These are phyloP conservation scores for Halcyon senegalensis DNA, from an alignment of 2,113 vertebrate genomes.

Conservation along the genomic window DNA sequence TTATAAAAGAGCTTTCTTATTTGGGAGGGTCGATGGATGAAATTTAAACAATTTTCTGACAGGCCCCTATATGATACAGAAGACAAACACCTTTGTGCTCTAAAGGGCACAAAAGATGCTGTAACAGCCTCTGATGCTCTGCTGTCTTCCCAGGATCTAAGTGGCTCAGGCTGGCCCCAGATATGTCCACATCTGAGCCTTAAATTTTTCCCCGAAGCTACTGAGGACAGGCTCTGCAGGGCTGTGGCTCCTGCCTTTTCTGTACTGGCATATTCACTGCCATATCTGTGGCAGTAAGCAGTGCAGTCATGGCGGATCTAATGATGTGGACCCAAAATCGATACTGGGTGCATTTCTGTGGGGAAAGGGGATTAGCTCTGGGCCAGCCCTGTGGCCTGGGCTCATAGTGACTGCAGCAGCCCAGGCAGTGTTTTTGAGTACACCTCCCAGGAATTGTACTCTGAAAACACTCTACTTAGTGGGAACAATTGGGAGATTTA, in stretches of 20 bases:
- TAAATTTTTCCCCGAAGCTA: neutral
- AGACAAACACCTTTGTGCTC: neutral
- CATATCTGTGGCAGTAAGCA: neutral
- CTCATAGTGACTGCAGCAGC: neutral
- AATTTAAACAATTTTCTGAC: neutral
- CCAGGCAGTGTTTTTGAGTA: neutral
- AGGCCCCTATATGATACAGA: neutral
- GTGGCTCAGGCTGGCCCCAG: neutral
- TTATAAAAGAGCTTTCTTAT: neutral
- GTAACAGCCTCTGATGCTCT: neutral
- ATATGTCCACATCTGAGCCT: neutral
- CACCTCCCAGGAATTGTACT: neutral
- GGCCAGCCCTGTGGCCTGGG: neutral
- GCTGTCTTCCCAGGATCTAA: neutral
- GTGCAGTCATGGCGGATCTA: fast-evolving
- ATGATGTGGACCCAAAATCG: neutral
- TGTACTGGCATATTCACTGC: too few species aligned
- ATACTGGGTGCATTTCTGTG: too few species aligned
- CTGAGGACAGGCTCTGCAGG: too few species aligned
- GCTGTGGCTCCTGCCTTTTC: neutral
- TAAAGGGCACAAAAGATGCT: neutral
- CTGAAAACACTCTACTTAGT: neutral
- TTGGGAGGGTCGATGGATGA: neutral
- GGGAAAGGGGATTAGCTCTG: neutral
- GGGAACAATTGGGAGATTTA: neutral